Conservation (phyloP, 1,140 invertebrate species). For the Teleogryllus occipitalis region DNA sequence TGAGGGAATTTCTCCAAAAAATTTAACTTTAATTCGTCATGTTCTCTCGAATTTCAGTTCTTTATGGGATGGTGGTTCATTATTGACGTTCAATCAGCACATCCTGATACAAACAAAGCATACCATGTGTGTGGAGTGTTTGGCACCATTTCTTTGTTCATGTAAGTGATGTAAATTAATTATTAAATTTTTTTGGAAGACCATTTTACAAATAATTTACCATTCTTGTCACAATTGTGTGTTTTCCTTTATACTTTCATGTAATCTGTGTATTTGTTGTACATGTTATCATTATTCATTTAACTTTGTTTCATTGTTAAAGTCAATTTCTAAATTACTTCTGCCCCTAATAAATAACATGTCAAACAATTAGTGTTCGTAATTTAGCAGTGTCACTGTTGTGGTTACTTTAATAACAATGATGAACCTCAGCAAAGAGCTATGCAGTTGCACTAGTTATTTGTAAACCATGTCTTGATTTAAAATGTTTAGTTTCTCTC, state of each 20-base stretch:
- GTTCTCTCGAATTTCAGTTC: slow-evolving; percentile 55
- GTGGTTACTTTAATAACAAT: too few species aligned
- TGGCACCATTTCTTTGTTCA: slow-evolving; percentile 87
- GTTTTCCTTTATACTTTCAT: neutral
- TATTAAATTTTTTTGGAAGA: neutral
- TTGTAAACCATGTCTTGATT: too few species aligned
- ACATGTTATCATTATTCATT: too few species aligned
- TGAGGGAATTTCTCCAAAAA: neutral
- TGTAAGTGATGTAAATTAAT: slow-evolving; percentile 50
- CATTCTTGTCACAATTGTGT: neutral
- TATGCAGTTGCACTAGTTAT: too few species aligned
- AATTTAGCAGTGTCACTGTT: too few species aligned
- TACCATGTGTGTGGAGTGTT: slow-evolving; percentile 93
- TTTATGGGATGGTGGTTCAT: slow-evolving; percentile 96
- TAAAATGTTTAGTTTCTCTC: too few species aligned
- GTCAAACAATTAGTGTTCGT: too few species aligned
- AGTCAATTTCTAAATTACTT: too few species aligned
- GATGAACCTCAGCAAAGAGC: too few species aligned
- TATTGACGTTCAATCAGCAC: slow-evolving; percentile 83
- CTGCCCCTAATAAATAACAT: too few species aligned
- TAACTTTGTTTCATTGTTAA: too few species aligned
- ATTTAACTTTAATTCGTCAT: slow-evolving; percentile 28
- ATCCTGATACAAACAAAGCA: slow-evolving; percentile 56
- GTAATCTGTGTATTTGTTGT: neutral
- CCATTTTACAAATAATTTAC: neutral